These are phyloP conservation scores for Rafetus swinhoei DNA, from an alignment of 2,113 vertebrate genomes.

Conservation along the genomic window DNA sequence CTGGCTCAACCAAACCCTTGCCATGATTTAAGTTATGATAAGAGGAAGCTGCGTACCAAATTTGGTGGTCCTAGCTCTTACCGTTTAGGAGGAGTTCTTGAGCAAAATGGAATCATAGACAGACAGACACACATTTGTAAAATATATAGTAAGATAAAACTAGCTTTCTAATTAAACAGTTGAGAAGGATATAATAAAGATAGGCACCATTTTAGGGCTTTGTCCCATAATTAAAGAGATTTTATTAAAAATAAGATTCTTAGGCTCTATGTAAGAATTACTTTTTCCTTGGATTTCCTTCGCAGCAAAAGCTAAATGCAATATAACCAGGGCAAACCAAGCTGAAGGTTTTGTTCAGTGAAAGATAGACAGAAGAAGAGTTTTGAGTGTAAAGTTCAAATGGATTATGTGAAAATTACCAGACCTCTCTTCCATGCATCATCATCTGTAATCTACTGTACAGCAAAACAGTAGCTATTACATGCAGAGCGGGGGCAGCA, in stretches of 20 bases:
- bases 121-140: no score
- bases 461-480: conserved; percentile 66
- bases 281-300: not conserved
- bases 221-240: not conserved
- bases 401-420: not conserved
- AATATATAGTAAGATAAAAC: not conserved
- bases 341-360: conserved; percentile 17
- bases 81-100: no score
- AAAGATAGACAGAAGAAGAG: conserved; percentile 13
- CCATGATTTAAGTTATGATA: no score
- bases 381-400: not conserved
- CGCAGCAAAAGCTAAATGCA: conserved; percentile 8
- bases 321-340: conserved; percentile 41
- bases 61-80: no score
- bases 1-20: no score
- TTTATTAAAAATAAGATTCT: not conserved
- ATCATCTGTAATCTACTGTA: conserved; percentile 4
- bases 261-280: not conserved
- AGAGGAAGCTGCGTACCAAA: no score
- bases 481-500: conserved; percentile 39
- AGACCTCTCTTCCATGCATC: conserved; percentile 22
- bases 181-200: not conserved
- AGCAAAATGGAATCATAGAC: no score
- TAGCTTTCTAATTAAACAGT: not conserved
- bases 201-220: accelerated